Evolutionary conservation across 2,113 vertebrate genomes (phyloP), one percentile per base, ranked within the genome.

Genomic region (Oxygymnocypris stewartii): DNA sequence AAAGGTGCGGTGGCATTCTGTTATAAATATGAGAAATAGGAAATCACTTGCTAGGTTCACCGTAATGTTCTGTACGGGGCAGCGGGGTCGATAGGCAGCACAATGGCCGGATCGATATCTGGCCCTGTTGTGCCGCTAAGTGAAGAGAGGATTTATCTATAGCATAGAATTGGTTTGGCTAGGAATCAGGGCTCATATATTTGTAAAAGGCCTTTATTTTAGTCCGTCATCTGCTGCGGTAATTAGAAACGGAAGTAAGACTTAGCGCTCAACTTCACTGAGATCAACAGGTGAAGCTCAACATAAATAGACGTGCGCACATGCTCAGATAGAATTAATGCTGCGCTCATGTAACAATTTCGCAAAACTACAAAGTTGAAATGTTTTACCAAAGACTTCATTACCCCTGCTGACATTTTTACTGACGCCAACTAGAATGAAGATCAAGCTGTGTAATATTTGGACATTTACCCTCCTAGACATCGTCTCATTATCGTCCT

Each of bases 231-330:
- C 20, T 37, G 63, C 23, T 20, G 12, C 0, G 20, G 20, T 74
- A 54, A 84, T 73, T 59, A 74, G n/a, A 71, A 73, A 37, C 4
- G 82, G 82, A 84, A 25, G 20, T 14, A 54, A 84, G 47, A 74
- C 49, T 74, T 73, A 65, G 49, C 23, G 2, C 13, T 84, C 18
- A 37, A 57, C 31, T n/a, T 73, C 20, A 1, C 67, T 14, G 16
- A 82, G 80, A 84, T 84, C 40, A 73, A 84, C 67, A 6, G 31
- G 31, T 73, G 47, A 84, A 54, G 80, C 28, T 63, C 37, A 47
- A 44, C 61, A 49, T 4, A 82, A n/a, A 67, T 44, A 75, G 37
- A 75, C 10, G 31, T 35, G 25, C 12, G 6, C 65, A 69, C 31
- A 37, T n/a, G 69, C 9, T 73, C 37, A 73, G 4, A 8, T 40